Evolutionary conservation across 2,888 invertebrate genomes (phyloP).

Genomic region (Terebella lapidaria): DNA sequence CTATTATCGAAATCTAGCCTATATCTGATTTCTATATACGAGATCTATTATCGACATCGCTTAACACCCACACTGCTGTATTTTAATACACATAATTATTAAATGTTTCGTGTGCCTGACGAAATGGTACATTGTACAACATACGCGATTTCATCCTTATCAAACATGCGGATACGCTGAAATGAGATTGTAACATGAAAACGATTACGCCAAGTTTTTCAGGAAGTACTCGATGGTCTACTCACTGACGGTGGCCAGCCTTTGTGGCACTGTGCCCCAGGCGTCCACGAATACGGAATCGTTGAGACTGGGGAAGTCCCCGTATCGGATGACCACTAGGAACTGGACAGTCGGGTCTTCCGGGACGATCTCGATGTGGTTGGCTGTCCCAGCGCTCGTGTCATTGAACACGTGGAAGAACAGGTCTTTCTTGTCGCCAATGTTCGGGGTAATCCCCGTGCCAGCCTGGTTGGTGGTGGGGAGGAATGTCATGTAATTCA

Average conservation of each 20-base stretch:
- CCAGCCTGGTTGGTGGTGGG: background rate
- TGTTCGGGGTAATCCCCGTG: background rate
- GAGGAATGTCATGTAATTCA: background rate
- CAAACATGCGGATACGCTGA: too few species aligned
- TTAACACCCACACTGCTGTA: too few species aligned
- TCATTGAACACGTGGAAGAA: slow-evolving; percentile 6
- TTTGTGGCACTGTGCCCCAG: slow-evolving; percentile 8
- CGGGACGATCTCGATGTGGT: slow-evolving; percentile 17
- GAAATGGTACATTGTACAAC: too few species aligned
- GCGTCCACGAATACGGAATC: slow-evolving; percentile 16
- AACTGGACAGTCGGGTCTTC: slow-evolving; percentile 18
- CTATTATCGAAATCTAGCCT: too few species aligned
- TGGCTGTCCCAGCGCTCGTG: background rate
- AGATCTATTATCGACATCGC: too few species aligned
- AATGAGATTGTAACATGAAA: too few species aligned
- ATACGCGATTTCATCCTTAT: too few species aligned
- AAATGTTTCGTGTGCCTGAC: too few species aligned
- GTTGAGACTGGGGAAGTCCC: slow-evolving; percentile 19
- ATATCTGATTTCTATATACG: too few species aligned
- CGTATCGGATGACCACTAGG: slow-evolving; percentile 24
- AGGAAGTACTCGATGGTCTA: too few species aligned
- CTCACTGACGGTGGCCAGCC: slow-evolving; percentile 1
- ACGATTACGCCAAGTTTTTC: too few species aligned
- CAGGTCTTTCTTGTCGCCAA: slow-evolving; percentile 2
- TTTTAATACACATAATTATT: too few species aligned